Evolutionary conservation across 2,113 vertebrate species (phyloP).

Genomic region (Marcusenius ussheri): DNA sequence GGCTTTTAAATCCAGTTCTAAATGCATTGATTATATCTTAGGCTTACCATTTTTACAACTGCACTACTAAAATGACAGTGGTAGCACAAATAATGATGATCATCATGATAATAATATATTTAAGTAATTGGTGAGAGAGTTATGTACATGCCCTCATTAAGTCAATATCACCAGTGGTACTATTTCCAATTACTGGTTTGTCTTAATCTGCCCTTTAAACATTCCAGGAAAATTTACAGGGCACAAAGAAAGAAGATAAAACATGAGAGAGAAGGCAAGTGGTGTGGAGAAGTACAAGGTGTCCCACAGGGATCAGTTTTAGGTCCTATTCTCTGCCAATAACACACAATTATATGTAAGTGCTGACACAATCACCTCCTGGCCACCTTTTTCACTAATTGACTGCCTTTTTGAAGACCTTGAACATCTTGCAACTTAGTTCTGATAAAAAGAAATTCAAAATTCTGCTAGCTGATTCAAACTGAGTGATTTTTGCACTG

Average conservation of each 20-base stretch:
- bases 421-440: neutral
- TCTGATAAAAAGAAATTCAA: neutral
- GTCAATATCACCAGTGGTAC: no score
- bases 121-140: no score
- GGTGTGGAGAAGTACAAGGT: neutral
- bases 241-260: no score
- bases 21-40: neutral
- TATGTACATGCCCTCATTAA: no score
- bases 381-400: neutral
- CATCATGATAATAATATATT: no score
- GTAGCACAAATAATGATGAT: no score
- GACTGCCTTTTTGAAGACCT: neutral
- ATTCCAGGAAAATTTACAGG: no score
- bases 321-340: neutral
- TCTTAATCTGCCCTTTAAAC: no score
- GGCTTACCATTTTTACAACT: no score
- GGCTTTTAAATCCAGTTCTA: neutral
- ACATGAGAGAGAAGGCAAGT: no score
- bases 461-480: neutral
- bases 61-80: no score
- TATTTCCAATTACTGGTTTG: no score
- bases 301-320: neutral
- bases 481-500: neutral
- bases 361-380: neutral
- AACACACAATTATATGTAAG: conserved; percentile 4